Base-by-base conservation (phyloP, 2,888 invertebrate genomes). In the Alviniconcha strummeri region DNA sequence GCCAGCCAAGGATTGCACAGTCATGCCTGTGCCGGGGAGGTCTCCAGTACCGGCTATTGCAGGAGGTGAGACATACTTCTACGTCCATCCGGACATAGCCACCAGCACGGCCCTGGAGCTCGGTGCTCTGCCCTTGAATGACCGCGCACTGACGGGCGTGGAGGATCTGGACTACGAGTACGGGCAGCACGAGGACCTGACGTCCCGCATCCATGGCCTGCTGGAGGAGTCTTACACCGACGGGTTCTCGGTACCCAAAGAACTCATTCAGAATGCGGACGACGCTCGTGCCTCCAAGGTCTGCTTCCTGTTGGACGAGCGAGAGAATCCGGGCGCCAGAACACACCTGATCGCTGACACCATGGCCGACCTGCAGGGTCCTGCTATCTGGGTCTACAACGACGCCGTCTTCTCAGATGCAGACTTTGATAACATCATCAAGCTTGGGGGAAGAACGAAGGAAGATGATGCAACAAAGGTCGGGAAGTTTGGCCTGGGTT, bases 401-500 rank as follows among this genome's bases (percentile, higher is more conserved):
- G 84, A 92, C 85, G 90, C 90, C 0, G 76, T 84, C 8, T 92
- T 92, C 83, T 87, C 89, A 9, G 89, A 90, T 8, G 67, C 84
- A 36, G 92, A 92, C 84, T 90, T 92, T 78, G 80, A 86, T 36
- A 91, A 90, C 82, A 91, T 92, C 54, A 88, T 86, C 5, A 90
- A 88, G 79, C 86, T 92, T 9, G 89, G 90, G 19, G 91, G 90
- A 15, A 91, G 89, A 64, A 92, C 91, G 5, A 92, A 92, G 85
- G 85, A 89, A 83, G 82, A 81, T 6, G 86, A 90, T 52, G 71
- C 71, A 19, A 88, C 90, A 8, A 92, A 92, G 82, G 89, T 92
- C 79, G 92, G 92, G 36, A 84, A 89, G 85, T 92, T 92, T 89
- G 92, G 92, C 6, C 88, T 92, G 8, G 93, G 93, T 1, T 93